Percentiles rank a stretch among this genome's conserved stretches.
Evolutionary conservation across 2,113 vertebrate species (phyloP).

Genomic region (Antechinus flavipes): DNA sequence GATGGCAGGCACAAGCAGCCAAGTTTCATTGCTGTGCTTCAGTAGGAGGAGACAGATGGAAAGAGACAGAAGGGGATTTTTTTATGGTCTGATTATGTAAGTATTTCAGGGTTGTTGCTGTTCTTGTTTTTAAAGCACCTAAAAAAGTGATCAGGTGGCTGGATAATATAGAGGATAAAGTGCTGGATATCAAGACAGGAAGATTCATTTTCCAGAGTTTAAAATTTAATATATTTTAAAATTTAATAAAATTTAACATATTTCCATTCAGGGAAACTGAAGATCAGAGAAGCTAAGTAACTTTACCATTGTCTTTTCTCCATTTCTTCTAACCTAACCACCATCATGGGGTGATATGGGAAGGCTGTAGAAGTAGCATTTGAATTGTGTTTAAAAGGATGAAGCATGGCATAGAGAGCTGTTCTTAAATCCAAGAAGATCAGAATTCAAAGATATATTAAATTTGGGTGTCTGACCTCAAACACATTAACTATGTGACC

Average conservation of each 20-base stretch:
- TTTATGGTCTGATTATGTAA: background rate
- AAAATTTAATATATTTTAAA: background rate
- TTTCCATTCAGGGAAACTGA: background rate
- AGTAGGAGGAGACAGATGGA: background rate
- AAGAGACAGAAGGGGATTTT: background rate
- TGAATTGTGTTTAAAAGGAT: background rate
- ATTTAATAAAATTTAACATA: too few relatives aligned
- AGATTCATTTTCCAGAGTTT: background rate
- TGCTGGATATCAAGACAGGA: background rate
- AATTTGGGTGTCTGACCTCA: background rate
- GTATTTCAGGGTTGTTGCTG: background rate
- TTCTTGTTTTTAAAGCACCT: background rate
- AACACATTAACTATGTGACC: too few relatives aligned
- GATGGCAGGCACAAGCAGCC: background rate
- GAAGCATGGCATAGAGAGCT: background rate
- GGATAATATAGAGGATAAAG: background rate
- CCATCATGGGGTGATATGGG: background rate
- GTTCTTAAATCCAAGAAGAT: background rate
- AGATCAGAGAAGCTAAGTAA: background rate
- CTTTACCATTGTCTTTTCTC: background rate
- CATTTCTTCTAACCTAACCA: background rate
- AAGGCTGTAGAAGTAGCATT: background rate
- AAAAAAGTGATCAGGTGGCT: background rate
- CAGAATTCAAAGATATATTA: background rate
- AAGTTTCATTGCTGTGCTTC: background rate